These are phyloP conservation scores for Patella vulgata DNA, from an alignment of 1,140 invertebrate species.

Conservation along the genomic window DNA sequence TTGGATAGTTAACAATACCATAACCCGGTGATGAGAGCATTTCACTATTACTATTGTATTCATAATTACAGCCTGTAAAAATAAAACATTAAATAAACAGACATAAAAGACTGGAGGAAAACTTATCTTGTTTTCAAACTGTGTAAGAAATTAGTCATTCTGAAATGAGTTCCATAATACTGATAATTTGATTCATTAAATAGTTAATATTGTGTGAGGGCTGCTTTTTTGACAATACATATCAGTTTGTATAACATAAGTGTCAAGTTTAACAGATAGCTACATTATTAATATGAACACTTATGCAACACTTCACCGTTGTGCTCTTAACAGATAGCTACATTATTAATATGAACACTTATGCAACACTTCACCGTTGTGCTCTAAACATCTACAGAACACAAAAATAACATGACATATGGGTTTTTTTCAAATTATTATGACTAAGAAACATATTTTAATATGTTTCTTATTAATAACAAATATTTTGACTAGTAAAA, in stretches of 20 bases:
- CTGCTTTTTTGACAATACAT: neutral
- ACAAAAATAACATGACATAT: no score
- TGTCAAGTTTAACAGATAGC: neutral
- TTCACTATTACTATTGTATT: conserved; percentile 12
- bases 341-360: neutral
- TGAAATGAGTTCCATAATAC: neutral
- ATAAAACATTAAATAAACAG: no score
- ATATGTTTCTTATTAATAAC: no score
- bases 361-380: neutral
- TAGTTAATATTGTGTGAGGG: neutral
- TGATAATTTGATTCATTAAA: neutral
- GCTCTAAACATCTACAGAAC: no score
- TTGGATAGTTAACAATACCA: conserved; percentile 33
- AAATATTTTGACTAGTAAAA: no score
- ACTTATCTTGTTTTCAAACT: neutral
- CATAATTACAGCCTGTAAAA: conserved; percentile 33
- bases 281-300: neutral
- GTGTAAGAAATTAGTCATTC: neutral
- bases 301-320: neutral
- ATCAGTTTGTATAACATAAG: neutral
- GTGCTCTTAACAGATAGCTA: neutral
- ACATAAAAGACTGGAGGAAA: no score
- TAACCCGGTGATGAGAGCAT: conserved; percentile 41
- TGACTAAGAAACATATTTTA: no score
- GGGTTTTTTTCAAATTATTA: no score